Evolutionary conservation across 2,797 vertebrate genomes (phyloP), one percentile per base, ranked within the genome.

Genomic region (Nannoperca australis): DNA sequence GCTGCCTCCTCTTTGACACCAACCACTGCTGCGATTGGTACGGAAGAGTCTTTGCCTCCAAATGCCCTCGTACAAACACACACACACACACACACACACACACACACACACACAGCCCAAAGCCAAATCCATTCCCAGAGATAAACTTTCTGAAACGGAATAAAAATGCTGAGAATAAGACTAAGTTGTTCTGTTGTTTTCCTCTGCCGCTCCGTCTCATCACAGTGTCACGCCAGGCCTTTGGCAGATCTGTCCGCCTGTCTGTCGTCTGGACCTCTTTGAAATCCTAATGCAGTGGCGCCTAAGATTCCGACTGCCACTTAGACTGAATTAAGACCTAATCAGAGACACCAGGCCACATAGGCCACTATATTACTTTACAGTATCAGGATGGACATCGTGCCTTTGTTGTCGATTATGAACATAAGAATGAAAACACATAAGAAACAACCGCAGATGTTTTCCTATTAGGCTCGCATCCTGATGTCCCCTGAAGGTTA

Each of bases 1-100:
- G 96, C 95, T 96, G 91, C 92, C 92, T 93, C 93, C 93, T 96
- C 87, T 91, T 93, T 95, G 94, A 94, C 92, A 92, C 93, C 62
- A 74, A 91, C 91, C 93, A 95, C 93, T 95, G 84, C 88, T 95
- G 95, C 90, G 90, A 92, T 90, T 77, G 88, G 79, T 89, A 82
- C 44, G 75, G 90, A 93, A 93, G 94, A 94, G 93, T 94, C 93
- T 95, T 94, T 91, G 90, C 88, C 91, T 93, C 92, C 94, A 96
- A 94, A 95, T 88, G 90, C 73, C 75, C 78, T 78, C 42, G 3
- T 62, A 65, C 70, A 79, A 55, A 82, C 81, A 63, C 60, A 78
- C 15, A 85, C 56, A 79, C 78, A 82, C 49, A 73, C 55, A 83
- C 38, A 78, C 73, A 77, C 38, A 73, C 63, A 59, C 60, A 79